A percentile compares a stretch with the other conserved stretches of the same genome.
Evolutionary conservation across 2,113 vertebrate species (phyloP).

Genomic region (Notechis scutatus): DNA sequence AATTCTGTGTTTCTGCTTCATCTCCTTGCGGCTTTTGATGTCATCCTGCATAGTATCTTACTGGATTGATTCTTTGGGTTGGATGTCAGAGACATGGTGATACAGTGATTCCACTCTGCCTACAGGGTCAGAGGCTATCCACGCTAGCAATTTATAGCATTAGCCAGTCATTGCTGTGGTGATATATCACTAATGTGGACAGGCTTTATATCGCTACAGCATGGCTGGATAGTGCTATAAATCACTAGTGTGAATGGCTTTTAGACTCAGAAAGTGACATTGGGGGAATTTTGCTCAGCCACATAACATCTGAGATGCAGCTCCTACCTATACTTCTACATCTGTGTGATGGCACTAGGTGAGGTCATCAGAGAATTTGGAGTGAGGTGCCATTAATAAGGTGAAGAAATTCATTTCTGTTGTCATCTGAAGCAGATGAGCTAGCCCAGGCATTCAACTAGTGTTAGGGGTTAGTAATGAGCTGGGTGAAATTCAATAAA

Average conservation of each 20-base stretch:
- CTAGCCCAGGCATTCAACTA: background rate
- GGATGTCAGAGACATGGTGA: background rate
- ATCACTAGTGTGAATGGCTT: background rate
- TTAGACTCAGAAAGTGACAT: background rate
- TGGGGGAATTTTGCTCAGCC: background rate
- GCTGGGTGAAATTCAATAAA: background rate
- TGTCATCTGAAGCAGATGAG: background rate
- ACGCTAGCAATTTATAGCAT: background rate
- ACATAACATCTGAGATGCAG: background rate
- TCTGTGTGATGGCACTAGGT: background rate
- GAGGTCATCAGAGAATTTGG: background rate
- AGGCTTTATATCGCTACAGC: background rate
- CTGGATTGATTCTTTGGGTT: background rate
- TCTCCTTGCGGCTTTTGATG: background rate
- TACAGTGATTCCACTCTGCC: background rate
- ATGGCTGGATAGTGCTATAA: background rate
- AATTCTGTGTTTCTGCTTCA: no score
- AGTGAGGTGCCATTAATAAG: background rate
- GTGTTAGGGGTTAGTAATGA: background rate
- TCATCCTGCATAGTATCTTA: background rate
- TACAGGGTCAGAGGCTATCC: background rate
- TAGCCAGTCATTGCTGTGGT: background rate
- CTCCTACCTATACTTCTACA: background rate
- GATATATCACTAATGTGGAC: background rate
- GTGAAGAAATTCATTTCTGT: background rate